Evolutionary conservation across 2,797 vertebrate species (phyloP).

Genomic region (Cuniculus paca): DNA sequence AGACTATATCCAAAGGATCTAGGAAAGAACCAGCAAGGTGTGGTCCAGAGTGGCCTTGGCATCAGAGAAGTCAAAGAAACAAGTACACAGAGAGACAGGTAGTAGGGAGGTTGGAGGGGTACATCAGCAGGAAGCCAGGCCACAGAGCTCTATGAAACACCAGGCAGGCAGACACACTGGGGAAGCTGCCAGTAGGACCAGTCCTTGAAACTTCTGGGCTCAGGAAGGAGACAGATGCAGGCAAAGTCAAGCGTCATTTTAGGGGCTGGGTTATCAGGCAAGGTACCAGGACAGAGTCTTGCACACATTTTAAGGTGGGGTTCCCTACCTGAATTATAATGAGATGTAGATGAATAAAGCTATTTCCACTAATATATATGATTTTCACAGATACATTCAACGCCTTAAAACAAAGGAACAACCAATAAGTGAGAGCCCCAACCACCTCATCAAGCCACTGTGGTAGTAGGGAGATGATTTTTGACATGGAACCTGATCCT

Average conservation of each 20-base stretch:
- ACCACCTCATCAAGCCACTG: background rate
- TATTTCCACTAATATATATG: background rate
- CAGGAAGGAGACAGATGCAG: background rate
- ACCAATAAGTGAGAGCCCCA: background rate
- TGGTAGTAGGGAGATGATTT: background rate
- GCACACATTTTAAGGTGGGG: background rate
- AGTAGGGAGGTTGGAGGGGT: background rate
- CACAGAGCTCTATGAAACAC: background rate
- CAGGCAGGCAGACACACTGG: background rate
- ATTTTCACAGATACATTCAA: background rate
- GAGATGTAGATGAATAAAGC: background rate
- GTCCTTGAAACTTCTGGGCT: background rate
- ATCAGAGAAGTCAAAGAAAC: background rate
- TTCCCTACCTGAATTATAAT: background rate
- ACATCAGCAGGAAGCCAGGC: background rate
- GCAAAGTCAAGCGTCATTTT: background rate
- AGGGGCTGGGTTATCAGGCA: background rate
- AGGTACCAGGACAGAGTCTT: background rate
- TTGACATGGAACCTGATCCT: background rate
- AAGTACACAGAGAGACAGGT: background rate
- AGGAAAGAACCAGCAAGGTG: background rate
- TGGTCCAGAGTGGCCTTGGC: background rate
- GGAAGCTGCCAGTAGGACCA: background rate
- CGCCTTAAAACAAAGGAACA: background rate
- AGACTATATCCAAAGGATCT: background rate